Evolutionary conservation across 92 coral and sea anemone genomes (phyloP).

Genomic region (Zoanthus solanderi): DNA sequence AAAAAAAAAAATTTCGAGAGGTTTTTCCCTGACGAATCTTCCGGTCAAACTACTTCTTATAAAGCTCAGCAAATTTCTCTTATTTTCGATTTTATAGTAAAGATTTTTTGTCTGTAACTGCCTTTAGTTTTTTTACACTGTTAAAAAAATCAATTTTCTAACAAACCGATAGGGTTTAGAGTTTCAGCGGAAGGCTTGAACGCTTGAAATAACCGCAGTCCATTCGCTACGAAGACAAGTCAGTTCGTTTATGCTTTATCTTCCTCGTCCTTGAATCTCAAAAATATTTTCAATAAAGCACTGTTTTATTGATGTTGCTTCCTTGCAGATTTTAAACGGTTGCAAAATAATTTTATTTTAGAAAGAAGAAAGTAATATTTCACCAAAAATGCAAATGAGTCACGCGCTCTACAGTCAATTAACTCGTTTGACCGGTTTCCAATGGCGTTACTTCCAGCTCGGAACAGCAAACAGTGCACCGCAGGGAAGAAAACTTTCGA

Average conservation of each 20-base stretch:
- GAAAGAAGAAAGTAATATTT: background rate
- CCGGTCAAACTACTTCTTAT: slow-evolving; percentile 32
- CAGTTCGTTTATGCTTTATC: background rate
- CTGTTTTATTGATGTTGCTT: background rate
- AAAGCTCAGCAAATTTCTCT: background rate
- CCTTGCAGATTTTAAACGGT: background rate
- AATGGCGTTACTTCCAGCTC: slow-evolving; percentile 27
- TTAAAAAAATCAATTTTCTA: background rate
- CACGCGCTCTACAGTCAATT: slow-evolving; percentile 29
- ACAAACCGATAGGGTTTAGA: background rate
- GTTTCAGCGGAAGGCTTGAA: background rate
- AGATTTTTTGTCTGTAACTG: background rate
- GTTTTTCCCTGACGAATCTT: slow-evolving; percentile 40
- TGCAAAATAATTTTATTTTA: background rate
- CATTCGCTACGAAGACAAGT: background rate
- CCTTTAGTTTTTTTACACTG: background rate
- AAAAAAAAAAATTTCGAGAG: background rate
- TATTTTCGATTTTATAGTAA: background rate
- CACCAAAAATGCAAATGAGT: slow-evolving; percentile 33
- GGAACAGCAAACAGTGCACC: background rate
- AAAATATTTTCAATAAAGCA: background rate
- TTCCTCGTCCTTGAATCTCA: background rate
- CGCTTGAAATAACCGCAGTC: background rate
- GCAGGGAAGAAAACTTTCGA: background rate
- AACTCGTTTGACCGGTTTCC: slow-evolving; percentile 37